These are phyloP conservation scores for Saccostrea echinata DNA, from an alignment of 1,140 invertebrate genomes.

Conservation along the genomic window DNA sequence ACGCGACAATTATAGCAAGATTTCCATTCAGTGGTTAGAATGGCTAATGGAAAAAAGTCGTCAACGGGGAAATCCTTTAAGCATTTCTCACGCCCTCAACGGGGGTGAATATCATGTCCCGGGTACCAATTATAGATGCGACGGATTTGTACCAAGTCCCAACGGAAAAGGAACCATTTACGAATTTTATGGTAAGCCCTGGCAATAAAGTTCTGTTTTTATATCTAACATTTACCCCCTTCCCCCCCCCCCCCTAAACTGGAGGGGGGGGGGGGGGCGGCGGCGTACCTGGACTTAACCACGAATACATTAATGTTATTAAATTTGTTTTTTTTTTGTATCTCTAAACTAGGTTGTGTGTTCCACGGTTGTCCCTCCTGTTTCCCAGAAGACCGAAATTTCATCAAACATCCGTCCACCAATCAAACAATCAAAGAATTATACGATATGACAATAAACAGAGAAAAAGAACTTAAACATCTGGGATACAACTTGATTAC, in stretches of 20 bases:
- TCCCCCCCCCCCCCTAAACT: slow-evolving; percentile 7
- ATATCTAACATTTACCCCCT: slow-evolving; percentile 16
- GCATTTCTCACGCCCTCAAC: slow-evolving; percentile 53
- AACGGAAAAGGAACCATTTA: slow-evolving; percentile 40
- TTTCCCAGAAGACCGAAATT: slow-evolving; percentile 25
- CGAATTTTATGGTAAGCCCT: slow-evolving; percentile 55
- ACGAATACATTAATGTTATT: background rate
- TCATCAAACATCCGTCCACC: slow-evolving; percentile 14
- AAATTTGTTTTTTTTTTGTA: background rate
- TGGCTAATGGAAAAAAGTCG: slow-evolving; percentile 46
- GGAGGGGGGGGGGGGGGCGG: slow-evolving; percentile 21
- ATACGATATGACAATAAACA: slow-evolving; percentile 33
- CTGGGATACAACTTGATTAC: slow-evolving; percentile 1
- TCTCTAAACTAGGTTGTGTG: slow-evolving; percentile 26
- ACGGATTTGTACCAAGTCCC: slow-evolving; percentile 37
- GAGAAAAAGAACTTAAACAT: slow-evolving; percentile 23
- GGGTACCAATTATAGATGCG: slow-evolving; percentile 48
- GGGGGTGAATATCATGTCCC: slow-evolving; percentile 44
- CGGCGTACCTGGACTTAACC: slow-evolving; percentile 19
- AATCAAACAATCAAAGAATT: slow-evolving; percentile 40
- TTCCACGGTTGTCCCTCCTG: slow-evolving; percentile 44
- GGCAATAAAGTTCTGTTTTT: background rate
- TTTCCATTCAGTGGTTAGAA: slow-evolving; percentile 55
- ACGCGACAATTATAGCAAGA: slow-evolving; percentile 45
- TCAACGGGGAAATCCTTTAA: background rate